Conservation (phyloP, 2,888 invertebrate genomes). For the Eupithecia pulchellata region DNA sequence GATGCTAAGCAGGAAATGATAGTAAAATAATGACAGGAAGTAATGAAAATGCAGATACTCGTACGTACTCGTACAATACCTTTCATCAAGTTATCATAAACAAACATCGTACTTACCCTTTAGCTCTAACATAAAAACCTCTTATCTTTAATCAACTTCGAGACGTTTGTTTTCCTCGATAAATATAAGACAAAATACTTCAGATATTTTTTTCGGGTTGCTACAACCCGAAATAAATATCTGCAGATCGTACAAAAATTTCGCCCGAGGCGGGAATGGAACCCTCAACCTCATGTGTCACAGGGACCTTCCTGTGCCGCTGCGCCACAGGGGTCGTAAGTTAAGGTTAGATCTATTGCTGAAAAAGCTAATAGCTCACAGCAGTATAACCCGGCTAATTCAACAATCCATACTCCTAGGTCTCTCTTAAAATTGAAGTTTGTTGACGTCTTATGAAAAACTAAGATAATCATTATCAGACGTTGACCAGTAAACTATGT, state of each 20-base stretch:
- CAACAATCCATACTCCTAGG: background rate
- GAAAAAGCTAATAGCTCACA: background rate
- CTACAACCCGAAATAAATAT: too few species aligned
- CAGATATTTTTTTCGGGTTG: too few species aligned
- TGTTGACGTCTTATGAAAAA: slow-evolving; percentile 15
- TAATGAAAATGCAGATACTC: background rate
- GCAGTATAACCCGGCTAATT: background rate
- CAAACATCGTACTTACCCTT: background rate
- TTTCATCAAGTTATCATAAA: background rate
- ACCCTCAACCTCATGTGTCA: too few species aligned
- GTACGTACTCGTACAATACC: too few species aligned
- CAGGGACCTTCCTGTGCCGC: too few species aligned
- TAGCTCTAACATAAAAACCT: background rate
- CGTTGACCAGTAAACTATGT: slow-evolving; percentile 26
- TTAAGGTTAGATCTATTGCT: background rate
- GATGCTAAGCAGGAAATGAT: slow-evolving; percentile 16
- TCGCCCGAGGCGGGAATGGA: background rate
- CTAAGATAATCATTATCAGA: slow-evolving; percentile 19
- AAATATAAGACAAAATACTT: background rate
- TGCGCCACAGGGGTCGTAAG: too few species aligned
- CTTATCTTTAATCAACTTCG: too few species aligned
- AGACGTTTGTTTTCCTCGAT: background rate
- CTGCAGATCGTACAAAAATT: background rate
- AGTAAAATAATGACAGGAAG: background rate
- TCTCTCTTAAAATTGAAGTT: too few species aligned